A percentile compares a stretch with the other conserved stretches of the same genome.
These are phyloP conservation scores for Tragopan temminckii DNA, from an alignment of 2,797 vertebrate genomes.

Conservation along the genomic window DNA sequence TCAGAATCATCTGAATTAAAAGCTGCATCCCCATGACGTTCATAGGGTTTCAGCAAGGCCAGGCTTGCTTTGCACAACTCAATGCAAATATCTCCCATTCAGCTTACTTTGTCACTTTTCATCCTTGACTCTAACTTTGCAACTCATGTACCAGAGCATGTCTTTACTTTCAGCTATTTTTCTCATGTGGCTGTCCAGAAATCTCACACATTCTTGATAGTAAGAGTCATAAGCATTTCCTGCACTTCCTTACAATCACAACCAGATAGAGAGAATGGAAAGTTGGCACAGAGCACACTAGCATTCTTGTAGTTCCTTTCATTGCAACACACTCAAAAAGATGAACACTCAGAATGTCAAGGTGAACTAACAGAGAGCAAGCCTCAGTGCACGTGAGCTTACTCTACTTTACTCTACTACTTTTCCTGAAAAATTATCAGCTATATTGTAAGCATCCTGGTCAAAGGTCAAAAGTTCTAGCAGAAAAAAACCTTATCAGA, in stretches of 20 bases:
- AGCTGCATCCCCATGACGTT: neutral
- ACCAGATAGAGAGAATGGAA: neutral
- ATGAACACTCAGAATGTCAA: neutral
- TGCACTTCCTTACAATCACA: neutral
- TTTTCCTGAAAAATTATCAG: neutral
- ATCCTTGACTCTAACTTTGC: neutral
- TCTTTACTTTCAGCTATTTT: neutral
- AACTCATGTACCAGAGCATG: neutral
- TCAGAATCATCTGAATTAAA: neutral
- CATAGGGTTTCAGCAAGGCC: neutral
- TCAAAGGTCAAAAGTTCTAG: neutral
- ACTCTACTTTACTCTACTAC: neutral
- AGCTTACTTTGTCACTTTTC: neutral
- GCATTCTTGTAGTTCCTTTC: neutral
- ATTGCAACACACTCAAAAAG: neutral
- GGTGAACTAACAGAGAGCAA: neutral
- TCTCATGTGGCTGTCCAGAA: neutral
- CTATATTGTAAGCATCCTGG: neutral
- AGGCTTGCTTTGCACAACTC: neutral
- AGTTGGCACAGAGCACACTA: neutral
- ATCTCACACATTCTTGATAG: neutral
- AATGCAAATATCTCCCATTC: neutral
- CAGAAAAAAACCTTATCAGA: neutral
- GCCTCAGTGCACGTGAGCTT: neutral
- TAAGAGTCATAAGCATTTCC: neutral